phyloP scores from a whole-genome alignment of 1,140 invertebrate species.

The Acromyrmex charruanus region DNA sequence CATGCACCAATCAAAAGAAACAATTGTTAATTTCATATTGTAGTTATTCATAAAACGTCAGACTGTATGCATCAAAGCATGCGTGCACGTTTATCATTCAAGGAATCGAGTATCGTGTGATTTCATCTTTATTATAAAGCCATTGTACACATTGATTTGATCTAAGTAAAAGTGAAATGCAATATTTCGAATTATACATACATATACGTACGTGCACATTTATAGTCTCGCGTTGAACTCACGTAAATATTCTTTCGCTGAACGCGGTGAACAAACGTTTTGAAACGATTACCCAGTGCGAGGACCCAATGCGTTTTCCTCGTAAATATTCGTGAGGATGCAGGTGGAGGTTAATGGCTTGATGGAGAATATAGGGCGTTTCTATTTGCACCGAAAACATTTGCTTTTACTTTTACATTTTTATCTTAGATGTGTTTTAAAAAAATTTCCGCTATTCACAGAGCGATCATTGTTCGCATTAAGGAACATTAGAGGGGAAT shows the following conservation, averaged over 20 bases:
- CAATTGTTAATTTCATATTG: no score
- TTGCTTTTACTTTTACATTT: constrained; percentile 63
- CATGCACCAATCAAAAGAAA: no score
- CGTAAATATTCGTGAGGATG: neutral
- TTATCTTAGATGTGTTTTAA: constrained; percentile 66
- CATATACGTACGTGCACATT: neutral
- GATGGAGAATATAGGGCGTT: neutral
- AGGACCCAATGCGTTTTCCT: neutral
- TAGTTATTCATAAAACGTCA: no score
- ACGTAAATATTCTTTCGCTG: no score
- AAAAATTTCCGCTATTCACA: constrained; percentile 36
- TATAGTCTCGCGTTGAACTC: neutral
- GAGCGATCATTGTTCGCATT: neutral
- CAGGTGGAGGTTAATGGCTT: neutral
- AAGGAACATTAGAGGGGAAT: neutral
- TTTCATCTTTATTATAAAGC: no score
- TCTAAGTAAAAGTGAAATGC: no score
- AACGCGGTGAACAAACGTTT: neutral
- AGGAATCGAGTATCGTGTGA: no score
- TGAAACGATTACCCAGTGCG: neutral
- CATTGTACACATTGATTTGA: no score
- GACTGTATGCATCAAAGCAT: no score
- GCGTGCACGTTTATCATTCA: no score
- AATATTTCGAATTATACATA: no score
- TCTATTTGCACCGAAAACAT: constrained; percentile 59